Percentiles rank a stretch among this genome's conserved stretches.
Conservation (phyloP, 1,140 invertebrate genomes). For the Zophobas atratus region DNA sequence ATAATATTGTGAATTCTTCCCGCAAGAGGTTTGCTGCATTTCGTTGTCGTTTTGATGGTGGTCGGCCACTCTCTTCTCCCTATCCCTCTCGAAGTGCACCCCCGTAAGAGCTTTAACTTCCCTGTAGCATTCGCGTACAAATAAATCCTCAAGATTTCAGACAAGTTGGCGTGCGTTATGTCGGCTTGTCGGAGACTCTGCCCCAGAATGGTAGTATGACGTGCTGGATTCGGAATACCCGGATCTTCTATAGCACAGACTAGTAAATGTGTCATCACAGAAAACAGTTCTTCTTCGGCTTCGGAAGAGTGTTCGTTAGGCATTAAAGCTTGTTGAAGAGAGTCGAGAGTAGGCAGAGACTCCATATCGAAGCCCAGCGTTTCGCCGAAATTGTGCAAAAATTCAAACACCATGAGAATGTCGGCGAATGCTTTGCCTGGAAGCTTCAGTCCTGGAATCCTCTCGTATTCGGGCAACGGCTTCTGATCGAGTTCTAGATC, state of each 20-base stretch:
- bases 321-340: conserved; percentile 88
- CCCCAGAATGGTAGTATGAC: conserved; percentile 89
- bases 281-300: conserved; percentile 89
- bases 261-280: conserved; percentile 90
- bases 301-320: conserved; percentile 81
- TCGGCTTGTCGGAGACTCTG: conserved; percentile 94
- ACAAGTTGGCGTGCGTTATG: conserved; percentile 92
- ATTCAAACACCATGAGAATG: conserved; percentile 94
- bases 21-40: conserved; percentile 73
- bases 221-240: conserved; percentile 90
- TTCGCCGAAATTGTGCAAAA: conserved; percentile 95
- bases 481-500: conserved; percentile 86
- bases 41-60: conserved; percentile 82
- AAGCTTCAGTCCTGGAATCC: conserved; percentile 87
- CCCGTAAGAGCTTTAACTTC: conserved; percentile 87
- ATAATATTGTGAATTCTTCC: conserved; percentile 85
- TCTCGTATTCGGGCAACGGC: conserved; percentile 81
- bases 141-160: conserved; percentile 93
- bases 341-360: conserved; percentile 87
- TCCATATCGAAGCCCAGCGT: conserved; percentile 95
- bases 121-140: conserved; percentile 88
- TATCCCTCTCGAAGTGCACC: conserved; percentile 82
- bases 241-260: conserved; percentile 96
- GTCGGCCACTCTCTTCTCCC: conserved; percentile 83
- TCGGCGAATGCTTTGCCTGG: conserved; percentile 92